phyloP scores from a whole-genome alignment of 2,888 invertebrate genomes.

The Melanostoma mellinum region DNA sequence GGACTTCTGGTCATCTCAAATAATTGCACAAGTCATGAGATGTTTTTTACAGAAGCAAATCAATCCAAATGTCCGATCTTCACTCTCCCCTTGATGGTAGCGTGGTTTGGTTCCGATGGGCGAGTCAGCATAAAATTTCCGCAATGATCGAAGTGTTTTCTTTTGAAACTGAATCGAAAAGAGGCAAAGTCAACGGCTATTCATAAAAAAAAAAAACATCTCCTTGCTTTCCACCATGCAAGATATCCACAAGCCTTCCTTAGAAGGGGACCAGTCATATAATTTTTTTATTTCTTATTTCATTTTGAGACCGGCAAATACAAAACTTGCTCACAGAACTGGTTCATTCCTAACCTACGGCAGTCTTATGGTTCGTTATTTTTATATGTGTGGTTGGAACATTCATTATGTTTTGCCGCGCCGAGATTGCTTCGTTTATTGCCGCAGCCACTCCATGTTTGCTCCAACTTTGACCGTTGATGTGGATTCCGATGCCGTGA shows the following conservation, averaged over 20 bases:
- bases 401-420: conserved; percentile 22
- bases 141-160: background rate
- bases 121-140: conserved; percentile 16
- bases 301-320: conserved; percentile 36
- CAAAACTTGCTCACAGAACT: conserved; percentile 61
- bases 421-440: conserved; percentile 48
- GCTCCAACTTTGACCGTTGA: conserved; percentile 60
- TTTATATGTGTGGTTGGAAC: conserved; percentile 17
- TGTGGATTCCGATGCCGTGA: conserved; percentile 28
- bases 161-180: conserved; percentile 46
- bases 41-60: background rate
- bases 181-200: conserved; percentile 23
- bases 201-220: conserved; percentile 41
- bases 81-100: background rate
- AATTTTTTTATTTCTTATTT: conserved; percentile 22
- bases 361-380: conserved; percentile 4
- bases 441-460: conserved; percentile 34
- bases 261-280: conserved; percentile 25
- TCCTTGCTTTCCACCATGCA: background rate
- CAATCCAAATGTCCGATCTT: conserved; percentile 14
- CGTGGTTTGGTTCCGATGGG: background rate
- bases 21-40: background rate
- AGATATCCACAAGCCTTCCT: conserved; percentile 16
- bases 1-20: conserved; percentile 22
- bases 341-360: conserved; percentile 64